Evolutionary conservation across 2,888 invertebrate genomes (phyloP), one percentile per base, ranked within the genome.

Genomic region (Torymus texanus): DNA sequence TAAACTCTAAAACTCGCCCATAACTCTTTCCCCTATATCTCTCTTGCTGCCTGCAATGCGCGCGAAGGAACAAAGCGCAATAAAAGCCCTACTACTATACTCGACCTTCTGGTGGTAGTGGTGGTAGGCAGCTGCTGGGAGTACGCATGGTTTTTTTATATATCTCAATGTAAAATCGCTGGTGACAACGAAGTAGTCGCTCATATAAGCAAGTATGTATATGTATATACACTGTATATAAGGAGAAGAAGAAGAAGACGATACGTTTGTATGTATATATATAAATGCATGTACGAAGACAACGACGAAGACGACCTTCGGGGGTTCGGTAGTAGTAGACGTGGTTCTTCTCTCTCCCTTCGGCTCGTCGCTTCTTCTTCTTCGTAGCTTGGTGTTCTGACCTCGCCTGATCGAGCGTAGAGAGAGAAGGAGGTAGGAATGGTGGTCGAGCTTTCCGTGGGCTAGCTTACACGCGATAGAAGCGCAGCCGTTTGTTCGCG

Each of bases 101-200:
- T 5, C 41, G 41, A 41, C 41, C 41, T 41, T 41, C 41, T 8
- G 41, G 8, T 8, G 41, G 41, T 41, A 2, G 21, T 21, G 2
- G 21, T 21, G 21, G 21, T 21, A 8, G 41, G 8, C 41, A 41
- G 8, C 41, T 41, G 41, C 41, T 8, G 8, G 1, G n/a, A 56
- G 29, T n/a, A n/a, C 14, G 53, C 18, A 10, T 41, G 1, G n/a
- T 18, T 29, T 59, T 58, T 21, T 2, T 21, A 21, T 65, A 58
- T 74, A 74, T 65, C 74, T 50, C 56, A 13, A 5, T 65, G 74
- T 74, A 65, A 74, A 74, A 56, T 74, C 74, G 41, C 41, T 21
- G 63, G 56, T 74, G 74, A 74, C 74, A 74, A 65, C 65, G 53
- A 18, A 53, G 29, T 16, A 5, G 41, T 41, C 41, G 41, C 41